Conservation (phyloP, 2,888 invertebrate genomes). For the Drosophila ezoana region DNA sequence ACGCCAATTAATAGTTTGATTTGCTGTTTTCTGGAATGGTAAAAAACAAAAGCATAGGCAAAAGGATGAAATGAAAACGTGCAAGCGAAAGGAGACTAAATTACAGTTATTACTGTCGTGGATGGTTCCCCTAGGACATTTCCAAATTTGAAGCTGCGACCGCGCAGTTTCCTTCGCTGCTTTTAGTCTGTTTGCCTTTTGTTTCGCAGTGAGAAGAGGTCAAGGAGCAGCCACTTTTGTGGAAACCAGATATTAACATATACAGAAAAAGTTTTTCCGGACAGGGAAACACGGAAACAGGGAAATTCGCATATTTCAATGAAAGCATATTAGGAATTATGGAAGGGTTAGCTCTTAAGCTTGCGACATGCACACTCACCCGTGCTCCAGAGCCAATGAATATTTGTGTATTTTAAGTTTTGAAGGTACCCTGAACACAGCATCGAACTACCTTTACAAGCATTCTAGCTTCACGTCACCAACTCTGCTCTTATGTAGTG, state of each 20-base stretch:
- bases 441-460: too few relatives aligned
- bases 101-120: slow-evolving; percentile 65
- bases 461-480: too few relatives aligned
- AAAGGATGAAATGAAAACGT: slow-evolving; percentile 1
- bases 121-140: slow-evolving; percentile 61
- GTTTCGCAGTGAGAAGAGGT: slow-evolving; percentile 45
- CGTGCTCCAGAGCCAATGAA: too few relatives aligned
- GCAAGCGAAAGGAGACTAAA: slow-evolving; percentile 38
- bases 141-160: slow-evolving; percentile 39
- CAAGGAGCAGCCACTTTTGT: slow-evolving; percentile 41
- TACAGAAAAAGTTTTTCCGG: slow-evolving; percentile 15
- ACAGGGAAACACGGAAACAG: slow-evolving; percentile 17
- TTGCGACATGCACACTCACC: too few relatives aligned
- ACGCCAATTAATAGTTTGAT: slow-evolving; percentile 58
- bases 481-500: too few relatives aligned
- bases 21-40: slow-evolving; percentile 7
- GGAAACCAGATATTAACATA: slow-evolving; percentile 1
- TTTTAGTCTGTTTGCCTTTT: slow-evolving; percentile 34
- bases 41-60: too few relatives aligned
- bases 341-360: too few relatives aligned
- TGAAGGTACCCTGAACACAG: too few relatives aligned
- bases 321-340: neutral
- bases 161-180: slow-evolving; percentile 1
- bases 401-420: too few relatives aligned
- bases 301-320: neutral